Evolutionary conservation across 2,113 vertebrate genomes (phyloP).

Genomic region (Lycocorax pyrrhopterus): DNA sequence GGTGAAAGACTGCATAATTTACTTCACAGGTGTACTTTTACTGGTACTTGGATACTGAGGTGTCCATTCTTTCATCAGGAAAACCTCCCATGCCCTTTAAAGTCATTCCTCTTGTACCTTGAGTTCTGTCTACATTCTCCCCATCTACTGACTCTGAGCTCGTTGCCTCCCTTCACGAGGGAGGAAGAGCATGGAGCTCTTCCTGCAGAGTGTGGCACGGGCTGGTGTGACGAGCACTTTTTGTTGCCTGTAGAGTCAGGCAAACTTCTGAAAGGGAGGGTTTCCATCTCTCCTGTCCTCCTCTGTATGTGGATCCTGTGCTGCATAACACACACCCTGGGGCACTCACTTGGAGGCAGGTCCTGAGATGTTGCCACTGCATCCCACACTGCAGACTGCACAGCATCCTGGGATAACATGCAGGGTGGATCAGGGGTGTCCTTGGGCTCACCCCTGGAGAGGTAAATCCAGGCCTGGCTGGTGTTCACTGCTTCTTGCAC

Average conservation of each 20-base stretch:
- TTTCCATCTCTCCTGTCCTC: background rate
- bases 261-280: background rate
- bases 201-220: background rate
- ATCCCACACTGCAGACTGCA: background rate
- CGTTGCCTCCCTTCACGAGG: no score
- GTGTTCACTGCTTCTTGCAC: background rate
- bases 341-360: background rate
- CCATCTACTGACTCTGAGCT: background rate
- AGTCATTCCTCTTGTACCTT: background rate
- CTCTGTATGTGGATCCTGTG: background rate
- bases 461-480: background rate
- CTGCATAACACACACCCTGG: background rate
- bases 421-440: background rate
- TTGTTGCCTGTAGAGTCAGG: background rate
- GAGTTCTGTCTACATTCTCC: background rate
- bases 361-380: background rate
- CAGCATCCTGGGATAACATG: background rate
- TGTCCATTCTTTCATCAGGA: background rate
- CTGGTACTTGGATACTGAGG: background rate
- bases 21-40: background rate
- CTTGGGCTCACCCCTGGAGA: background rate
- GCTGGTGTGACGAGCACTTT: background rate
- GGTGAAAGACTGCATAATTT: background rate
- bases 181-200: background rate
- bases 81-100: background rate